Percentiles rank a stretch among this genome's conserved stretches.
phyloP scores from a whole-genome alignment of 92 coral and sea anemone species.

The Parazoanthus swiftii region DNA sequence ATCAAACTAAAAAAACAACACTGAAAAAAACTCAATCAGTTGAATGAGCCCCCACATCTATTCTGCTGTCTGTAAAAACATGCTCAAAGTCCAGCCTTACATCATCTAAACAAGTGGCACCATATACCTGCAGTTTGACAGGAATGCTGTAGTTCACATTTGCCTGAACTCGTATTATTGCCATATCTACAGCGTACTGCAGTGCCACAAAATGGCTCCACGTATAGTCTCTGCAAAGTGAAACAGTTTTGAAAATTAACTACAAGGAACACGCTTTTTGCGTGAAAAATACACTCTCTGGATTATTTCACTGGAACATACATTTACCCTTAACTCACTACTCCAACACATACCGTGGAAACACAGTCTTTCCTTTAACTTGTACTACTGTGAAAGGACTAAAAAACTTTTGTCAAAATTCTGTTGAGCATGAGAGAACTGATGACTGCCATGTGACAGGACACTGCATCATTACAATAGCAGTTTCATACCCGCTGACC shows the following conservation, averaged over 20 bases:
- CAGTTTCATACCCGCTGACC: no score
- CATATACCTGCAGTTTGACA: slow-evolving; percentile 68
- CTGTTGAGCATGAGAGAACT: no score
- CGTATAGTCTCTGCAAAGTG: slow-evolving; percentile 52
- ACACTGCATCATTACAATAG: not conserved
- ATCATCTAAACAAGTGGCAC: not conserved
- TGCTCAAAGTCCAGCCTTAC: not conserved
- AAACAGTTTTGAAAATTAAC: not conserved
- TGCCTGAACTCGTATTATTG: slow-evolving; percentile 64
- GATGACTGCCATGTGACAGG: not conserved
- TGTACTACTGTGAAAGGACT: no score
- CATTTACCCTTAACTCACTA: not conserved
- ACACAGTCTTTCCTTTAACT: no score
- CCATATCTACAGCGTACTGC: slow-evolving; percentile 94
- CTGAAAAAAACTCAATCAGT: no score
- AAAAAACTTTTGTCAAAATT: no score
- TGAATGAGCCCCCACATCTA: no score
- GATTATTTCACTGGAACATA: not conserved
- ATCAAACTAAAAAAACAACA: no score
- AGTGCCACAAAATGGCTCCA: slow-evolving; percentile 63
- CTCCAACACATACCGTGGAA: not conserved
- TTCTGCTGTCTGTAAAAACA: no score
- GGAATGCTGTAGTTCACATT: slow-evolving; percentile 52
- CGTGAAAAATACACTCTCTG: no score
- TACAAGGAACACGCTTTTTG: no score